Base-by-base conservation (phyloP, 2,113 vertebrate genomes). In the Garra rufa region DNA sequence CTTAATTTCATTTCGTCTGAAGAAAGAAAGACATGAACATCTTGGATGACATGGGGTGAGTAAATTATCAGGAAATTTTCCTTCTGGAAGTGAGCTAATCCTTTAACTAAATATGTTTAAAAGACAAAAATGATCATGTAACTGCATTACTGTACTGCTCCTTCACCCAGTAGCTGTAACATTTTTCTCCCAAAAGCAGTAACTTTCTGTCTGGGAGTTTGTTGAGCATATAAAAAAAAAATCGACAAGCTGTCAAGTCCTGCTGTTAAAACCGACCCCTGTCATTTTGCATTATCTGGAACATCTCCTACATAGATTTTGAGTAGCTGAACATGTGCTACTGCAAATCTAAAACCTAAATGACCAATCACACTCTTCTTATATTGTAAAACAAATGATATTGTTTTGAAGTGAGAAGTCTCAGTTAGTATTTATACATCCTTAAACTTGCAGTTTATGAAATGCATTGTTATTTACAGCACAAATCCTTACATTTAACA, bases 251-350 rank as follows among this genome's bases (percentile, higher is more conserved):
- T 85, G 71, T 63, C 76, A 82, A 55, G 21, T 77, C 63, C 81
- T 76, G 83, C 80, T 82, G 77, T 73, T 59, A 59, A 65, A 80
- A 85, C 41, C 46, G 44, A 74, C 34, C 57, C 26, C 70, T 87
- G 76, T 78, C 81, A 77, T 70, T 73, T 52, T 79, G 41, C 50
- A 86, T 90, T 82, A 84, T 26, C 82, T 65, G 19, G 57, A 75
- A 77, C 19, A 24, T 74, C 3, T 69, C 43, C 55, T 6, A 26
- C 24, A 75, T 74, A 21, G 71, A 44, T 21, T 41, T 11, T 57
- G 17, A 77, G 6, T 70, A 48, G n/a, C 19, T 41, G 77, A 44
- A 69, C 9, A 15, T 26, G 57, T 24, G 44, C 61, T 76, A 13
- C 48, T 71, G 9, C 14, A 67, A 30, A 14, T 52, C 21, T 71